Percentiles rank a stretch among this genome's conserved stretches.
Evolutionary conservation across 2,888 invertebrate genomes (phyloP).

Genomic region (Scaptomyza caliginosa): DNA sequence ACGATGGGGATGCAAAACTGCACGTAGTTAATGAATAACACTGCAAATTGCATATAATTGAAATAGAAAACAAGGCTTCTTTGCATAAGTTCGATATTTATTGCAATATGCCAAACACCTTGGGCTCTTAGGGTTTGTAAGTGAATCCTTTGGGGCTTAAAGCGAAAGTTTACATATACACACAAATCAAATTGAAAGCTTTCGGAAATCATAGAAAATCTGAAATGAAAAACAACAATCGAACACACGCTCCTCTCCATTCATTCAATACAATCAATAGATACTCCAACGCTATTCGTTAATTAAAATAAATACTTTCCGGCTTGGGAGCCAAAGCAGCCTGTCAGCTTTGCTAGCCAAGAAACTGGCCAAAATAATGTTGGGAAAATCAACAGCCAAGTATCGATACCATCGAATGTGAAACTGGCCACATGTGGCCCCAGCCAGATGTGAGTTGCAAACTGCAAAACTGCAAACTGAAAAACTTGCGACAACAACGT

Average conservation of each 20-base stretch:
- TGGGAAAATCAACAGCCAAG: constrained; percentile 37
- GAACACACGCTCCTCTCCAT: constrained; percentile 9
- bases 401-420: constrained; percentile 54
- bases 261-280: constrained; percentile 5
- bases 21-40: constrained; percentile 10
- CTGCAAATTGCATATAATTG: constrained; percentile 12
- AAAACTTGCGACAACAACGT: neutral
- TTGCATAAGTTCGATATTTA: neutral
- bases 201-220: constrained; percentile 67
- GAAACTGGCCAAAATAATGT: constrained; percentile 47
- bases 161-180: constrained; percentile 45
- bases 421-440: constrained; percentile 69
- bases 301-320: constrained; percentile 78
- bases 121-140: neutral
- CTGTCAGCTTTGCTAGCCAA: constrained; percentile 19
- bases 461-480: neutral
- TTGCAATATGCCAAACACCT: neutral
- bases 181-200: constrained; percentile 51
- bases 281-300: constrained; percentile 59
- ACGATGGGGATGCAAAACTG: constrained; percentile 6
- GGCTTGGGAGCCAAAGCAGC: constrained; percentile 51
- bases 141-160: constrained; percentile 11
- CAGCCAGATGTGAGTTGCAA: constrained; percentile 19
- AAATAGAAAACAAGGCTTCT: constrained; percentile 4
- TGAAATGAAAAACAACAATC: no score